phyloP scores from a whole-genome alignment of 2,888 invertebrate genomes.

The Eledone cirrhosa region DNA sequence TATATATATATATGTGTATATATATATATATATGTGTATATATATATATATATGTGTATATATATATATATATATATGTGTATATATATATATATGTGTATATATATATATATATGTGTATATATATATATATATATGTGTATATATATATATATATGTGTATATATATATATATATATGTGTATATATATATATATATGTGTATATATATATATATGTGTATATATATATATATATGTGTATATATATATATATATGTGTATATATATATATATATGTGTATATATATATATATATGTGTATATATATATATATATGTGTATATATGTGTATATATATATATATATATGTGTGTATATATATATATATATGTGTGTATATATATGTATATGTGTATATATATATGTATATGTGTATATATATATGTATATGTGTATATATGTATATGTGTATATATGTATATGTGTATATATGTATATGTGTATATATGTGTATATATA shows the following conservation, averaged over 20 bases:
- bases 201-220: neutral
- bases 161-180: constrained; percentile 1
- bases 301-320: neutral
- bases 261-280: neutral
- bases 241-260: neutral
- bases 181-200: neutral
- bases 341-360: neutral
- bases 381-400: neutral
- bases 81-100: neutral
- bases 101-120: neutral
- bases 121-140: neutral
- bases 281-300: neutral
- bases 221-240: neutral
- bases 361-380: neutral
- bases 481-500: neutral
- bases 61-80: neutral
- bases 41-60: neutral
- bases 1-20: neutral
- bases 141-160: neutral
- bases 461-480: neutral
- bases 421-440: neutral
- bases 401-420: neutral
- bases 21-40: neutral
- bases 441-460: neutral
- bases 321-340: neutral